These are phyloP conservation scores for Prorops nasuta DNA, from an alignment of 1,140 invertebrate genomes.

Conservation along the genomic window DNA sequence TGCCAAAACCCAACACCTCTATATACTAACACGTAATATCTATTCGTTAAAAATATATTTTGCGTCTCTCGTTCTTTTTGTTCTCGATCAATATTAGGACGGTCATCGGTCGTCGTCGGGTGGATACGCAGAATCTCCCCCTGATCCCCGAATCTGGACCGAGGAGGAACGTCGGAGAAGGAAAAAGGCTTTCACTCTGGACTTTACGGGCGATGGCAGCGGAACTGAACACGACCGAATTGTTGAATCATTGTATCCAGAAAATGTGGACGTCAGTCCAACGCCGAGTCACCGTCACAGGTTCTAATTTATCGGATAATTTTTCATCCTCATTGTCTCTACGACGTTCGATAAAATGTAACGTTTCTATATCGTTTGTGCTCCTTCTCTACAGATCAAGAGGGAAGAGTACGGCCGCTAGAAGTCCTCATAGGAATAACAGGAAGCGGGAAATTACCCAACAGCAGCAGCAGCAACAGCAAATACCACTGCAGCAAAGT, in stretches of 20 bases:
- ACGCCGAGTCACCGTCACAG: conserved; percentile 57
- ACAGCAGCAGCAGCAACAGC: conserved; percentile 26
- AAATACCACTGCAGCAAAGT: conserved; percentile 35
- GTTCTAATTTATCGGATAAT: neutral
- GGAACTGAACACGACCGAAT: conserved; percentile 53
- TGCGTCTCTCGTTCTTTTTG: too few species aligned
- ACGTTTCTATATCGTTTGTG: too few species aligned
- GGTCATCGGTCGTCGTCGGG: conserved; percentile 74
- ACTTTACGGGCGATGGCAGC: conserved; percentile 60
- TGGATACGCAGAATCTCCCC: conserved; percentile 75
- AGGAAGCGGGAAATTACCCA: conserved; percentile 61
- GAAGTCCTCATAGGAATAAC: conserved; percentile 46
- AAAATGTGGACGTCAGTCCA: conserved; percentile 58
- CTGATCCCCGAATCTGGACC: conserved; percentile 65
- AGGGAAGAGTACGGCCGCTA: conserved; percentile 40
- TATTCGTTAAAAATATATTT: too few species aligned
- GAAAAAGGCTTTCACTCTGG: conserved; percentile 69
- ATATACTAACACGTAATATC: too few species aligned
- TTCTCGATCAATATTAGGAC: too few species aligned
- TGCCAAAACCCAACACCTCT: conserved; percentile 55
- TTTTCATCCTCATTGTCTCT: too few species aligned
- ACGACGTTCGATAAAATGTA: too few species aligned
- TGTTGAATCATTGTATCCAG: conserved; percentile 32
- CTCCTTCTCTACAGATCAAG: too few species aligned
- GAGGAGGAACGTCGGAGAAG: conserved; percentile 65